Evolutionary conservation across 2,888 invertebrate genomes (phyloP).

Genomic region (Baccha elongata): DNA sequence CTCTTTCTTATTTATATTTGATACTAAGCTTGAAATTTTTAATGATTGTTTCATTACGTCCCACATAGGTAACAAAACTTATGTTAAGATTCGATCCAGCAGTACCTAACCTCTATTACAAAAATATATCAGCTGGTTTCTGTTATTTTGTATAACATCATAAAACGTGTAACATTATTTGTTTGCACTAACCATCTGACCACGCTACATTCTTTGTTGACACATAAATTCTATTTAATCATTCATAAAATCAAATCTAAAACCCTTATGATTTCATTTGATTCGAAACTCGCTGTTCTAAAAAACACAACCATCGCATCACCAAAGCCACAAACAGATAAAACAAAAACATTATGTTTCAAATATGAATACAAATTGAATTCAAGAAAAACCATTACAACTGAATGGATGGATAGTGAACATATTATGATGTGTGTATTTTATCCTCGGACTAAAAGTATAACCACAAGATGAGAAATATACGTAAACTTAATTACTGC

Average conservation of each 20-base stretch:
- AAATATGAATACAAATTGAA: constrained; percentile 60
- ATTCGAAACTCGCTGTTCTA: constrained; percentile 43
- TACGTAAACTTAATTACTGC: constrained; percentile 69
- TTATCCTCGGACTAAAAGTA: constrained; percentile 35
- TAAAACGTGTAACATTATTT: too few species aligned
- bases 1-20: too few species aligned
- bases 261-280: constrained; percentile 44
- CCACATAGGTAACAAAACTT: too few species aligned
- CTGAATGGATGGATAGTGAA: neutral
- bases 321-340: constrained; percentile 4
- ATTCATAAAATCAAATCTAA: constrained; percentile 14
- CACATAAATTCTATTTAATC: too few species aligned
- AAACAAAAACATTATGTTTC: constrained; percentile 3
- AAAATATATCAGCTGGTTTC: too few species aligned
- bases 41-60: too few species aligned
- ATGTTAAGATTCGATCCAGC: too few species aligned
- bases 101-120: too few species aligned
- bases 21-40: too few species aligned
- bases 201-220: too few species aligned
- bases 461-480: constrained; percentile 66
- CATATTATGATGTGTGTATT: constrained; percentile 9
- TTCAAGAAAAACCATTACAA: constrained; percentile 66
- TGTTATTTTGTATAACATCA: too few species aligned
- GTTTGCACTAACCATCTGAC: too few species aligned
- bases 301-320: constrained; percentile 15